A percentile compares a stretch with the other conserved stretches of the same genome.
phyloP scores from a whole-genome alignment of 2,888 invertebrate species.

The Oxytorus armatus region DNA sequence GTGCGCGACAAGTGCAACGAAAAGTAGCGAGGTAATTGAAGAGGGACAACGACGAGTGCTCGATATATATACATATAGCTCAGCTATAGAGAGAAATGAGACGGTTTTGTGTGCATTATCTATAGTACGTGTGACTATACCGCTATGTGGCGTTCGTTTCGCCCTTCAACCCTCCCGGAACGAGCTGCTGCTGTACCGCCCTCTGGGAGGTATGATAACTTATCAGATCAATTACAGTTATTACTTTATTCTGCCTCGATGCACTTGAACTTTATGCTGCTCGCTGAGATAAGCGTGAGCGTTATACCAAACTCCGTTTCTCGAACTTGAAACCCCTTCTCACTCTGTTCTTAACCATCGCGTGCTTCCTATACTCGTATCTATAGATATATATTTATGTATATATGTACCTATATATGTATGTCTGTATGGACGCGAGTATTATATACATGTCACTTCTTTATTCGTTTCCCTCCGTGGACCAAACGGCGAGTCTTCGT shows the following conservation, averaged over 20 bases:
- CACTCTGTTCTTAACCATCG: constrained; percentile 37
- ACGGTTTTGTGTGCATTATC: constrained; percentile 41
- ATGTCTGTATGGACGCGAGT: too few relatives aligned
- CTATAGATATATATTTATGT: background rate
- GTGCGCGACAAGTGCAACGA: constrained; percentile 13
- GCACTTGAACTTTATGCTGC: constrained; percentile 78
- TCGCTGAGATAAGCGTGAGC: constrained; percentile 73
- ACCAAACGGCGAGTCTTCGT: constrained; percentile 36
- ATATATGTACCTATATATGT: constrained; percentile 1
- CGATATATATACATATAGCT: constrained; percentile 27
- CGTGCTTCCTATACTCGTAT: constrained; percentile 8
- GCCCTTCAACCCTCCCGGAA: constrained; percentile 8
- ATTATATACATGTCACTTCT: background rate
- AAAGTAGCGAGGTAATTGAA: background rate
- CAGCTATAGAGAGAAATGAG: constrained; percentile 26
- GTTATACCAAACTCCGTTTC: constrained; percentile 47
- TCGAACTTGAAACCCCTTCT: constrained; percentile 28
- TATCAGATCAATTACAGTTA: constrained; percentile 83
- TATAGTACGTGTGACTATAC: constrained; percentile 48
- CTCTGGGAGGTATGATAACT: constrained; percentile 75
- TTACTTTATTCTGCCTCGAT: constrained; percentile 81
- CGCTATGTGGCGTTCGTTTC: constrained; percentile 6
- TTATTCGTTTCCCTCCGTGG: constrained; percentile 29
- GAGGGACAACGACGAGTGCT: background rate
- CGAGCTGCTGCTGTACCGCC: constrained; percentile 46